Evolutionary conservation across 2,888 invertebrate genomes (phyloP).

Genomic region (Melanotus villosus): DNA sequence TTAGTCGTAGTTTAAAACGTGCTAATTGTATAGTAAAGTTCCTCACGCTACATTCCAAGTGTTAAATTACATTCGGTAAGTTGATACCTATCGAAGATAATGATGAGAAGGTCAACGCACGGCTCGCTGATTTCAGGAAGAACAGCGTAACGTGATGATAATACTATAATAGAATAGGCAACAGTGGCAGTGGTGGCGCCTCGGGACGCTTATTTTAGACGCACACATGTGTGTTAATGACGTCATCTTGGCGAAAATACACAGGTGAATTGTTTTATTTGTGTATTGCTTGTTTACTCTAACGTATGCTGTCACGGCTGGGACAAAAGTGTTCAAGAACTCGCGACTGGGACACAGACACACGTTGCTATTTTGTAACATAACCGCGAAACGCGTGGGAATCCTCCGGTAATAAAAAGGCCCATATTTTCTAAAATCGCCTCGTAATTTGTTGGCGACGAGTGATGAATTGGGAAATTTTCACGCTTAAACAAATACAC

Average conservation of each 20-base stretch:
- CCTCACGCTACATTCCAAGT: not conserved
- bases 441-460: conserved; percentile 8
- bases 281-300: conserved; percentile 11
- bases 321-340: not conserved
- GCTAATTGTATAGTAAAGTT: not conserved
- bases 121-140: conserved; percentile 29
- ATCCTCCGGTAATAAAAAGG: not conserved
- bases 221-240: conserved; percentile 56
- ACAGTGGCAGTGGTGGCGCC: conserved; percentile 43
- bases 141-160: conserved; percentile 18
- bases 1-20: too few relatives aligned
- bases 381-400: not conserved
- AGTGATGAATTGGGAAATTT: conserved; percentile 20
- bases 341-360: not conserved
- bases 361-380: not conserved
- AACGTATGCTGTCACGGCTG: conserved; percentile 2
- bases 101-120: conserved; percentile 30
- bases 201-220: conserved; percentile 52
- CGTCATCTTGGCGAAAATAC: conserved; percentile 55
- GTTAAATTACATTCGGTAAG: conserved; percentile 6
- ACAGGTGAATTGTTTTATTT: conserved; percentile 60
- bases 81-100: conserved; percentile 19
- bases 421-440: conserved; percentile 7
- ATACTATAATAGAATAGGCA: conserved; percentile 32
- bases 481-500: conserved; percentile 6